Conservation (phyloP, 2,113 vertebrate species). For the Aphelocoma coerulescens region DNA sequence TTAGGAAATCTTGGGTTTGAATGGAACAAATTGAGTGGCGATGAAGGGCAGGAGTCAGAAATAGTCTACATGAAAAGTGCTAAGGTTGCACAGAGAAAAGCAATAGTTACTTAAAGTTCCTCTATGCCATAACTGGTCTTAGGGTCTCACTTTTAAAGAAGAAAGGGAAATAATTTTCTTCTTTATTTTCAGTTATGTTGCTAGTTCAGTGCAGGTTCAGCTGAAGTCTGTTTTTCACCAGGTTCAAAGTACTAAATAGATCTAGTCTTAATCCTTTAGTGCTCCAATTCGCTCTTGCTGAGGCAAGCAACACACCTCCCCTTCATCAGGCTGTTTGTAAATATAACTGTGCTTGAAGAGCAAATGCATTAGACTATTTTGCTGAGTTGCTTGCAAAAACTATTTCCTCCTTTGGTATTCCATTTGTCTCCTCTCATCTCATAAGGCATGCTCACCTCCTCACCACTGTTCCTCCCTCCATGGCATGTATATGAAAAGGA, state of each 20-base stretch:
- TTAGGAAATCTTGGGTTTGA: background rate
- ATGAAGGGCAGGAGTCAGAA: background rate
- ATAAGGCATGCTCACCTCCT: background rate
- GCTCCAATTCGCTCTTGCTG: accelerated
- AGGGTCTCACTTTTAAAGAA: background rate
- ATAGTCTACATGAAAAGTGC: background rate
- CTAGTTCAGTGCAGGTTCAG: background rate
- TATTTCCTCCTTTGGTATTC: background rate
- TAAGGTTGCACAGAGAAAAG: background rate
- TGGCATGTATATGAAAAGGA: background rate
- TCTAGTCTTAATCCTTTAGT: background rate
- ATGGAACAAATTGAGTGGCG: background rate
- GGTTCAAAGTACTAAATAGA: background rate
- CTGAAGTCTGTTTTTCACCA: background rate
- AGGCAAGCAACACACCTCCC: background rate
- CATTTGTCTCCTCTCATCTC: background rate
- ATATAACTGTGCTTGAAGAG: background rate
- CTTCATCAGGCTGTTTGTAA: background rate
- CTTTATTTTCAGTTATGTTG: background rate
- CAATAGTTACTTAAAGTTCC: background rate
- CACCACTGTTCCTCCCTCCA: background rate
- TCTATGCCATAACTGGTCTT: background rate
- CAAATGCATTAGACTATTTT: background rate
- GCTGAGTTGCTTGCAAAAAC: background rate
- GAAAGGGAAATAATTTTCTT: background rate